Conservation (phyloP, 2,888 invertebrate genomes). For the Drosophila robusta region DNA sequence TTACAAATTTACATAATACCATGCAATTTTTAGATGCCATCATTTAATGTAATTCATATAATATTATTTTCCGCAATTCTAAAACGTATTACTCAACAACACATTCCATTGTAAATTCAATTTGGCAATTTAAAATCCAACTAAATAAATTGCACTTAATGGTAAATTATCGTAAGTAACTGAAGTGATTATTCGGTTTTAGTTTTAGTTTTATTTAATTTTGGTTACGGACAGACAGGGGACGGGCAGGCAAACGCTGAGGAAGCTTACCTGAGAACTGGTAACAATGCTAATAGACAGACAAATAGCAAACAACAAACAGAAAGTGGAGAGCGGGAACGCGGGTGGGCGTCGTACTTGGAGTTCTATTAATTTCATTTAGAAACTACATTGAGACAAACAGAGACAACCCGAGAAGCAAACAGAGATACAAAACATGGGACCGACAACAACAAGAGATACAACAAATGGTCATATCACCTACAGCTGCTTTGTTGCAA, state of each 20-base stretch:
- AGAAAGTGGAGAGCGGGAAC: not conserved
- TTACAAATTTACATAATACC: not conserved
- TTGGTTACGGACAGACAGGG: not conserved
- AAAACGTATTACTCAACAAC: not conserved
- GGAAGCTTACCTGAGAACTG: slow-evolving; percentile 3
- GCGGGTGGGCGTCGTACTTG: slow-evolving; percentile 12
- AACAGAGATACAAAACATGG: slow-evolving; percentile 1
- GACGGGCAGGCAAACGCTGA: not conserved
- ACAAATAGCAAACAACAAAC: slow-evolving; percentile 17
- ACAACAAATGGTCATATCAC: slow-evolving; percentile 35
- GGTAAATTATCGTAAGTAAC: slow-evolving; percentile 19
- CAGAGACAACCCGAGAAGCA: slow-evolving; percentile 13
- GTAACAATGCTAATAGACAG: slow-evolving; percentile 29
- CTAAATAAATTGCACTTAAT: slow-evolving; percentile 25
- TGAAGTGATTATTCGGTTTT: slow-evolving; percentile 14
- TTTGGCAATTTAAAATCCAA: slow-evolving; percentile 16
- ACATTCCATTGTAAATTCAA: slow-evolving; percentile 3
- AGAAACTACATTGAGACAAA: slow-evolving; percentile 23
- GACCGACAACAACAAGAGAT: slow-evolving; percentile 9
- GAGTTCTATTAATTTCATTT: slow-evolving; percentile 52
- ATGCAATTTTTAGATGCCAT: not conserved
- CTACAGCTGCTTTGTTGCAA: slow-evolving; percentile 52
- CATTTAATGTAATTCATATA: not conserved
- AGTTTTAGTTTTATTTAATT: slow-evolving; percentile 2
- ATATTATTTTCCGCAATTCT: not conserved